Evolutionary conservation across 1,140 invertebrate genomes (phyloP).

Genomic region (Lepidotrigona ventralis): DNA sequence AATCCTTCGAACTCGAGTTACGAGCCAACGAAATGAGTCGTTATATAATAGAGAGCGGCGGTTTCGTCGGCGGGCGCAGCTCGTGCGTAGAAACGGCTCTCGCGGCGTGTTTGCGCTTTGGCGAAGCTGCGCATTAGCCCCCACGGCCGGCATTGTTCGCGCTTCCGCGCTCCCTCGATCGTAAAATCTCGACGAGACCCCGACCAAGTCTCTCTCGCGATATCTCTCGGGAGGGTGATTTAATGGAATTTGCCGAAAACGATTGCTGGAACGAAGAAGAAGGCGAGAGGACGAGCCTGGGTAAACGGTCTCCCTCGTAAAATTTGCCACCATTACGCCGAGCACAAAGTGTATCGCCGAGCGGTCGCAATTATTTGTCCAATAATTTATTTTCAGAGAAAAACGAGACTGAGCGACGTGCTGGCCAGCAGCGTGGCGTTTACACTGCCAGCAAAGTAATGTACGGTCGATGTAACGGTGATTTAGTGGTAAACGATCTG

Average conservation of each 20-base stretch:
- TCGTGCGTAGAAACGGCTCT: background rate
- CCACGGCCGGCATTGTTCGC: constrained; percentile 44
- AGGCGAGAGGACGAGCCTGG: background rate
- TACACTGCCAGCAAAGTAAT: constrained; percentile 43
- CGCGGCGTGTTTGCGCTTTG: constrained; percentile 28
- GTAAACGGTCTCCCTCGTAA: constrained; percentile 43
- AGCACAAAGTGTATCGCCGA: constrained; percentile 54
- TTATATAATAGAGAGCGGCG: constrained; percentile 65
- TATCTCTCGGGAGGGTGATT: constrained; percentile 28
- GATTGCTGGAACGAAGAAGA: constrained; percentile 31
- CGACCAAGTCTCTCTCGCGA: constrained; percentile 2
- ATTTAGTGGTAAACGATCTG: constrained; percentile 61
- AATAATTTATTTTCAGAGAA: constrained; percentile 63
- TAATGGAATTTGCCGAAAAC: constrained; percentile 60
- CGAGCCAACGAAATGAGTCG: constrained; percentile 67
- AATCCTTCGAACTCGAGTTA: constrained; percentile 72
- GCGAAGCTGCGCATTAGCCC: constrained; percentile 16
- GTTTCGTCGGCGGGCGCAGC: background rate
- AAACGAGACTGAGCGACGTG: background rate
- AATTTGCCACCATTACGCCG: constrained; percentile 40
- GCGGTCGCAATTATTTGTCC: constrained; percentile 56
- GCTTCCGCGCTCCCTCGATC: constrained; percentile 38
- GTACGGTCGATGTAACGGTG: constrained; percentile 57
- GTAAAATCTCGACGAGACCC: constrained; percentile 37
- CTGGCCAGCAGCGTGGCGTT: constrained; percentile 18